Conservation (phyloP, 1,140 invertebrate species). For the Xylocopa sonorina region DNA sequence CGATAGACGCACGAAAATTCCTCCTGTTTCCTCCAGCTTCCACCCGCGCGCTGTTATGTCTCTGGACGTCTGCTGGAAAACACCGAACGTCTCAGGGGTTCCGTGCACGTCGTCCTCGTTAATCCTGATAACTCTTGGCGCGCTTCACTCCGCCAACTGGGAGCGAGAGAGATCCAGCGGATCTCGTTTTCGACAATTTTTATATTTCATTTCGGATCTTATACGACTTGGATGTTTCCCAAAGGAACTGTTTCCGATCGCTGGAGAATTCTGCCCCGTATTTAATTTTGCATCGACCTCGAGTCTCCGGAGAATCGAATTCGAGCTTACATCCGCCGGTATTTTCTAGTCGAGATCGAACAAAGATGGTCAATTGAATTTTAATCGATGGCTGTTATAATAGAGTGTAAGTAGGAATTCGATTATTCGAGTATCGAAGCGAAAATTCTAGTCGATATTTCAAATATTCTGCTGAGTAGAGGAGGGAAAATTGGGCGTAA, state of each 20-base stretch:
- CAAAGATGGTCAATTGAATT: no score
- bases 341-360: no score
- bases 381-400: no score
- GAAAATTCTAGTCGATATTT: no score
- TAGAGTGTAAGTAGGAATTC: no score
- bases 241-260: not conserved
- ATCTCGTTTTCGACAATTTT: not conserved
- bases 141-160: no score
- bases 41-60: slow-evolving; percentile 15
- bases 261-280: no score
- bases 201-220: slow-evolving; percentile 6
- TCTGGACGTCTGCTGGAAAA: slow-evolving; percentile 5
- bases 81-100: slow-evolving; percentile 15
- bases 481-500: not conserved
- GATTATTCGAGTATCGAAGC: no score
- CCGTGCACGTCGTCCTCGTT: slow-evolving; percentile 17
- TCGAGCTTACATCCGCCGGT: no score
- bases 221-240: not conserved
- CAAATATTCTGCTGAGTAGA: no score
- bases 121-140: slow-evolving; percentile 7
- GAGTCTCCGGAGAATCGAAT: no score
- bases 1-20: slow-evolving; percentile 12
- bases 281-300: no score
- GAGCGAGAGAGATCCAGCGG: not conserved
- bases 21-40: not conserved